Evolutionary conservation across 2,888 invertebrate genomes (phyloP).

Genomic region (Xestia rhomboidea): DNA sequence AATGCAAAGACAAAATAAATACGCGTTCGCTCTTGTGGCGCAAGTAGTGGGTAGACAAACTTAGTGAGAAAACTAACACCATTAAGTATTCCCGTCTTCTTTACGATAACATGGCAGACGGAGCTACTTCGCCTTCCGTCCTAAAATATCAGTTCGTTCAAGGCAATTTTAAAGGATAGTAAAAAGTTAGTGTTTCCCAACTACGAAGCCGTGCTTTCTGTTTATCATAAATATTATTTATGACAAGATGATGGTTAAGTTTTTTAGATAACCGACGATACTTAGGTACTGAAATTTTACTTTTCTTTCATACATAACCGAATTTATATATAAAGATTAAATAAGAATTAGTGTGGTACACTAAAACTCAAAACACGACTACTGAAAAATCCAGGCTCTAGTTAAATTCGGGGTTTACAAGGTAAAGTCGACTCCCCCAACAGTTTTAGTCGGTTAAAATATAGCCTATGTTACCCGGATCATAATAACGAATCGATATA

Average conservation of each 20-base stretch:
- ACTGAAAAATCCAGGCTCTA: not conserved
- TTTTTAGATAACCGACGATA: not conserved
- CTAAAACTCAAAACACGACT: no score
- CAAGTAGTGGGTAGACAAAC: constrained; percentile 44
- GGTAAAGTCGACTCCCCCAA: no score
- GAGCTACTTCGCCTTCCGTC: constrained; percentile 28
- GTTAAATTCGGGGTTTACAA: no score
- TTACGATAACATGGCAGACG: constrained; percentile 34
- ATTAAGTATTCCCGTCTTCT: constrained; percentile 46
- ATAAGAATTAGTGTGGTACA: no score
- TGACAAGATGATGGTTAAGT: not conserved
- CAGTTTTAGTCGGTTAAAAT: no score
- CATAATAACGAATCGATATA: no score
- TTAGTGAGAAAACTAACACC: constrained; percentile 53
- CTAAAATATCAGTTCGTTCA: constrained; percentile 39
- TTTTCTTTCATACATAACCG: not conserved
- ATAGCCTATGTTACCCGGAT: no score
- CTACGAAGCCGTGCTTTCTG: not conserved
- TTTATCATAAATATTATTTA: not conserved
- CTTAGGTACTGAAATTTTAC: not conserved
- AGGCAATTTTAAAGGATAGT: constrained; percentile 29
- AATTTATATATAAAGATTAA: not conserved
- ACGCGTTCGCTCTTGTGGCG: constrained; percentile 9
- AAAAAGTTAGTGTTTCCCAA: constrained; percentile 12
- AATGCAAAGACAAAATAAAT: constrained; percentile 54